These are phyloP conservation scores for Mnemiopsis leidyi DNA, from an alignment of 37 sponge, comb jelly and placozoan genomes.

Conservation along the genomic window DNA sequence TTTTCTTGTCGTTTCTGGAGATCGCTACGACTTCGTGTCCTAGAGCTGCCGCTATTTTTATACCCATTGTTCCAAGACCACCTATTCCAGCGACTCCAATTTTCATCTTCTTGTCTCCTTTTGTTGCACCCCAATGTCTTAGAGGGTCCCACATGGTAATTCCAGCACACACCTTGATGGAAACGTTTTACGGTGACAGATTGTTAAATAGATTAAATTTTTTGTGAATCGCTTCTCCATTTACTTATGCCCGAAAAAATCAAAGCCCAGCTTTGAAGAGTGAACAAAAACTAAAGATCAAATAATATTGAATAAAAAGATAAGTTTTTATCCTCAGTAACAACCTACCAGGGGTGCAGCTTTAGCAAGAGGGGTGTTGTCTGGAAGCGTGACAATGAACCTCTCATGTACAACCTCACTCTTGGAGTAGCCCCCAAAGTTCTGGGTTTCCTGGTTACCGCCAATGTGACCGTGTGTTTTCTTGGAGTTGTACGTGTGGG, in stretches of 20 bases:
- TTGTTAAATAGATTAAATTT: background rate
- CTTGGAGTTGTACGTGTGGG: slow-evolving; percentile 5
- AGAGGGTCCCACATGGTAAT: slow-evolving; percentile 6
- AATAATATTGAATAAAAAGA: background rate
- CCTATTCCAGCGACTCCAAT: background rate
- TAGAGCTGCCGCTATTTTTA: background rate
- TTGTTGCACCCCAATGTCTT: background rate
- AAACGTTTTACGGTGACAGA: too few relatives aligned
- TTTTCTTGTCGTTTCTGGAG: background rate
- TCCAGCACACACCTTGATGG: too few relatives aligned
- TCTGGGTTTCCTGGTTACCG: slow-evolving; percentile 17
- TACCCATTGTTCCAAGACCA: background rate
- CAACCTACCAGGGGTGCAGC: slow-evolving; percentile 25
- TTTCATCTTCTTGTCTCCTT: background rate
- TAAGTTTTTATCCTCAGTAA: too few relatives aligned
- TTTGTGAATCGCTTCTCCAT: background rate
- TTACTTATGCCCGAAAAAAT: background rate
- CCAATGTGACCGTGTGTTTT: slow-evolving; percentile 27
- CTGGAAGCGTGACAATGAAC: background rate
- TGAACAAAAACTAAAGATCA: background rate
- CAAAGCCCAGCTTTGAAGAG: background rate
- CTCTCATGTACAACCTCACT: background rate
- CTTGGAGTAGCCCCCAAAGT: background rate
- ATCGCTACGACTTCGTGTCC: slow-evolving; percentile 16
- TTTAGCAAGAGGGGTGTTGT: background rate